Base-by-base conservation (phyloP, 2,113 vertebrate genomes). In the Chamaea fasciata region DNA sequence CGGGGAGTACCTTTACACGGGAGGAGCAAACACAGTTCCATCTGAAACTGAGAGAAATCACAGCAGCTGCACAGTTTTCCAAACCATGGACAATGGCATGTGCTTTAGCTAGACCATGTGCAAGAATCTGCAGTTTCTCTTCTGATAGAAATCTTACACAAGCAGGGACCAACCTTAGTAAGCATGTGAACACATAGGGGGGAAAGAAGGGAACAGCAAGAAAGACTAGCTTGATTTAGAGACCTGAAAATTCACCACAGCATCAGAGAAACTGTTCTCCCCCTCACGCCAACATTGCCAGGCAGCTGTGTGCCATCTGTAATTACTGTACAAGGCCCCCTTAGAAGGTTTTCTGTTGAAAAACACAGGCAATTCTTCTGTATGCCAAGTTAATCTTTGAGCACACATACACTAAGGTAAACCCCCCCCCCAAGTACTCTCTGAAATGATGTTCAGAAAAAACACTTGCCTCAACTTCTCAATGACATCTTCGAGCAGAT, bases 401-500 rank as follows among this genome's bases (percentile, higher is more conserved):
- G 16, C 31, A 56, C 4, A 56, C 11, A 31, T 0, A 65, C 35
- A 74, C 35, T 20, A 53, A 13, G 6, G 10, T 57, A 68, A 80
- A 41, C 13, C 41, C 3, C 0, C 28, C 27, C 7, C n/a, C 30
- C 5, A 56, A 30, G 62, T 3, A 56, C 12, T 27, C 6, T 28
- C 9, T 27, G 3, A 20, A 80, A 49, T 1, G 9, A 24, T 10
- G 13, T 27, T 44, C 39, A 86, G 75, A 77, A 82, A 84, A 64
- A 30, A 37, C 73, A 79, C 97, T 94, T 91, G 99, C 99, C 98
- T 98, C 92, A 98, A 91, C 97, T 99, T 98, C 97, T 99, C 99
- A 95, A 99, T 97, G 37, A 99, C 97, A 57, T 99, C 99, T 94
- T 99, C 99, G 0, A 99, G 97, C 52, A 99, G 98, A 91, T 99